Base-by-base conservation (phyloP, 1,140 invertebrate species). In the Ceratina australensis region DNA sequence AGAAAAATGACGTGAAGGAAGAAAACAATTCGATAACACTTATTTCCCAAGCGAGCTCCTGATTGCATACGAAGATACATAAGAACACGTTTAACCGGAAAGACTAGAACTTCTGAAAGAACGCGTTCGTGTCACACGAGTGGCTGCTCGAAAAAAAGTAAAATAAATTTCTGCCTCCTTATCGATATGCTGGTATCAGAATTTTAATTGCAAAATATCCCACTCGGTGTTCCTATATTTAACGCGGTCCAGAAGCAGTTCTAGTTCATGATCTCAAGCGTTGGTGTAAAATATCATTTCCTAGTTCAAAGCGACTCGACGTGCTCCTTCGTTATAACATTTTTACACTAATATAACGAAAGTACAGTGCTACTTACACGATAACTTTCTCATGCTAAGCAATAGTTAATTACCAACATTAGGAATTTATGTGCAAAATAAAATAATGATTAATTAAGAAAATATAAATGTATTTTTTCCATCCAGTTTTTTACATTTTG, bases 61-160 rank as follows among this genome's bases (percentile, higher is more conserved):
- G 75, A 82, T 83, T 57, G 47, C 77, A 74, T 73, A 73, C 71
- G 47, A 75, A 79, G 74, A 82, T 83, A 83, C 67, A 79, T 82
- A 83, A 71, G 69, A 83, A 82, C 75, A 71, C 72, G 76, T 79
- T 72, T 52, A 75, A 83, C 82, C 81, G 76, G 76, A 83, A 79
- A 79, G 68, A 79, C 81, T 73, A 79, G 80, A 33, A 67, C 72
- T 74, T 65, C 52, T 56, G 67, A 68, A 66, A 61, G 49, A 49
- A 56, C 33, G 67, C 20, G 47, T 33, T 52, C 65, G 24, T 64
- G 76, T 65, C 76, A 24, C 65, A 74, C 64, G 79, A 82, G 78
- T 75, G 72, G 52, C 50, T 65, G 4, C 18, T 4, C 5, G 33
- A 2, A 16, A 71, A n/a, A 61, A 75, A 68, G 59, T 22, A 52